Base-by-base conservation (phyloP, 53 echinoderm and acorn worm species). In the Patiria pectinifera region DNA sequence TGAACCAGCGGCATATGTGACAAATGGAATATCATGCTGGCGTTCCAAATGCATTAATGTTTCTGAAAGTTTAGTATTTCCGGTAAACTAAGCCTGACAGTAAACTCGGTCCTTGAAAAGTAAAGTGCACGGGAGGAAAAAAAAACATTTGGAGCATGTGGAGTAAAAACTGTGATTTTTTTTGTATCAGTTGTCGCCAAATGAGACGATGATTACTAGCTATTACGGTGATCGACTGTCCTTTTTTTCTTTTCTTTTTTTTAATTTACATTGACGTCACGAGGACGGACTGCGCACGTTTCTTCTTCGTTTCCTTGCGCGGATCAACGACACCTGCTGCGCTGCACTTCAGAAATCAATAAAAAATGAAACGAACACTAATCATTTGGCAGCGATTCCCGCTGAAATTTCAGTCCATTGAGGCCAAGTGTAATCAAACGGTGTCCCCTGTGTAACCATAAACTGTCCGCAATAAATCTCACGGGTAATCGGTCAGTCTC, bases 201-300 rank as follows among this genome's bases (percentile, higher is more conserved):
- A 3, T 3, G 3, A 18, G 10, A 66, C 66, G 4, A 66, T 18
- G 66, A 66, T 66, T 66, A 66, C 35, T 35, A 35, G 35, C 35
- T 35, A 35, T 35, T 53, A 53, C 6, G 6, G 53, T 53, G 53
- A 53, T 53, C 53, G 8, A 53, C 53, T 35, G 35, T 35, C 35
- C 35, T 53, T 53, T 53, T 53, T n/a, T n/a, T n/a, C n/a, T n/a
- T n/a, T n/a, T n/a, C n/a, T n/a, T n/a, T n/a, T 53, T 53, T 61
- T 4, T 23, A 53, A 61, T 89, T 88, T 69, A 63, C 90, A 9
- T 78, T 81, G 90, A 90, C 82, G 90, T 90, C 82, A 48, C 58
- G 53, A 35, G 78, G 25, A 77, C 47, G 5, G 48, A 49, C 2
- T 48, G 48, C 4, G 22, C 49, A n/a, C 11, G 15, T 59, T 86